These are phyloP conservation scores for Plecotus auritus DNA, from an alignment of 2,113 vertebrate genomes.

Conservation along the genomic window DNA sequence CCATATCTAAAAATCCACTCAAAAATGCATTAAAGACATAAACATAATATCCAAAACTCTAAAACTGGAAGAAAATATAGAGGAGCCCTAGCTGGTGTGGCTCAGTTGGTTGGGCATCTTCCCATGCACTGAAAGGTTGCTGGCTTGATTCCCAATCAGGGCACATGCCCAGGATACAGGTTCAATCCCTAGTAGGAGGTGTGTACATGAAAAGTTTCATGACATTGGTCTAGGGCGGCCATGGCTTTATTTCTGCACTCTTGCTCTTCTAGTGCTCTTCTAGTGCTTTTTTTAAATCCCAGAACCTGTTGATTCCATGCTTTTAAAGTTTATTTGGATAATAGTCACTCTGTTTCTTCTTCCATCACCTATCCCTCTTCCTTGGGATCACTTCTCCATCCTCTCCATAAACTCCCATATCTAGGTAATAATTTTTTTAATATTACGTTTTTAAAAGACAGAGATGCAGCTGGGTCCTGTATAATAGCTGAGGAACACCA, in stretches of 20 bases:
- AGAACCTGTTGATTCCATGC: neutral
- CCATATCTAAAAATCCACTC: no score
- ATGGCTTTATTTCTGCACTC: neutral
- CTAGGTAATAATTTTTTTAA: neutral
- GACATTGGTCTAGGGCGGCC: neutral
- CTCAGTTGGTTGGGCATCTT: no score
- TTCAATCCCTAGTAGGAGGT: no score
- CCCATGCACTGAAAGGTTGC: no score
- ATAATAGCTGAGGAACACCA: neutral
- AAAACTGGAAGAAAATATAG: no score
- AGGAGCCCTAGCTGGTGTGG: no score
- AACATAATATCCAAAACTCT: no score
- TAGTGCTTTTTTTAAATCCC: neutral
- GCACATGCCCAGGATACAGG: no score
- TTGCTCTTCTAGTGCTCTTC: no score
- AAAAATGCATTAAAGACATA: no score
- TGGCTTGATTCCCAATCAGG: no score
- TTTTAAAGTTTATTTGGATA: constrained; percentile 46
- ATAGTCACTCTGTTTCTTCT: neutral
- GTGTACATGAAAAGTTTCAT: neutral
- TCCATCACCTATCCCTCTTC: neutral
- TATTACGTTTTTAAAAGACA: neutral
- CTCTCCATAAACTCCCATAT: neutral
- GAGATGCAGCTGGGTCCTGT: neutral
- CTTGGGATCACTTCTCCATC: neutral